Base-by-base conservation (phyloP, 2,797 vertebrate genomes). In the Enteromius afrohamiltoni region DNA sequence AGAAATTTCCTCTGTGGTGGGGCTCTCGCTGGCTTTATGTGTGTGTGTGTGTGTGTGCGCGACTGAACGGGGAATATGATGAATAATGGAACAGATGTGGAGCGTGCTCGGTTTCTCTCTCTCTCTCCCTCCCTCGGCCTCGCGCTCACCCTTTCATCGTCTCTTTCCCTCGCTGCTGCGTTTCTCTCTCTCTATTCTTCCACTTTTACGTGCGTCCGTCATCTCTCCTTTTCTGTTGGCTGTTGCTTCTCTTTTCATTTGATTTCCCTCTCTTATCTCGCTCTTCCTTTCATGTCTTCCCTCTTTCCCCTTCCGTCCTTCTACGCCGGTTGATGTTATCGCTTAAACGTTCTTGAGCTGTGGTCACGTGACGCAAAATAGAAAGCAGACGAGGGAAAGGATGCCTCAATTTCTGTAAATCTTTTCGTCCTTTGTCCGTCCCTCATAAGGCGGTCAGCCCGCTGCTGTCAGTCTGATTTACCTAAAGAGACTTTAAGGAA, bases 11-110 rank as follows among this genome's bases (percentile, higher is more conserved):
- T 76, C 80, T 29, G 71, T 74, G 81, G 65, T 74, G 49, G 69
- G 81, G 84, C 86, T 85, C 68, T 80, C 65, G 40, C 77, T 78
- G 77, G 17, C 51, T 53, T 62, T 26, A 17, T 65, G 70, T 55
- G 67, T 55, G 73, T 37, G 70, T 55, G 67, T 55, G 73, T 37
- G 60, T 77, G 83, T 26, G 81, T 53, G 68, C 4, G 79, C 3
- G 78, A 45, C 45, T 77, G 85, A 83, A 83, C 31, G 45, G 67
- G 76, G 85, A 79, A 84, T 83, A 86, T 87, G 87, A 88, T 88
- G 87, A 88, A 88, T 88, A 88, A 88, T 88, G 87, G 85, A 88
- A 88, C 87, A 88, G 87, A 88, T 88, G 87, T 88, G 85, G 79
- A 88, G 87, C 82, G 85, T 80, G 84, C 86, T 78, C 87, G 21